Conservation (phyloP, 2,113 vertebrate species). For the Odontophorus gujanensis region DNA sequence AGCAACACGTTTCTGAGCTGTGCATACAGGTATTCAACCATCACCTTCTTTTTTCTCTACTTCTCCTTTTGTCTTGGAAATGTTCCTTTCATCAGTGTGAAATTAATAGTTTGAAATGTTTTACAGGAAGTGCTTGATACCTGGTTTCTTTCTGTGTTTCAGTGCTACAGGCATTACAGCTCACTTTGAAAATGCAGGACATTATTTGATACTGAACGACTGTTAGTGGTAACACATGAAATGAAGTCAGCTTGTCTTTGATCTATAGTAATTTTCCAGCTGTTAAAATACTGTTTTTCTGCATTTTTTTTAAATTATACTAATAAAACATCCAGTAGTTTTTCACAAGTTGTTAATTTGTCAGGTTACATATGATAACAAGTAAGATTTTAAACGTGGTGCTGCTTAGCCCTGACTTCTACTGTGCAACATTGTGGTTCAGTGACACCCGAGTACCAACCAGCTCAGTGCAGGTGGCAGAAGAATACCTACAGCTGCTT, state of each 20-base stretch:
- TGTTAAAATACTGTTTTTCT: neutral
- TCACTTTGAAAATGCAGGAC: rapidly evolving
- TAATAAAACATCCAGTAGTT: neutral
- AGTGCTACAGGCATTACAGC: neutral
- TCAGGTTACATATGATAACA: neutral
- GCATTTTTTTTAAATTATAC: neutral
- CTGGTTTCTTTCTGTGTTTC: neutral
- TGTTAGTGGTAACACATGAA: neutral
- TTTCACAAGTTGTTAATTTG: neutral
- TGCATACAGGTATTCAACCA: rapidly evolving
- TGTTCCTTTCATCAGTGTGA: neutral
- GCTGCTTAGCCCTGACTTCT: neutral
- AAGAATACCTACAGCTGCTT: neutral
- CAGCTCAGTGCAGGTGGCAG: neutral
- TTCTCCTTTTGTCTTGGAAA: neutral
- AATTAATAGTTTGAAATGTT: neutral
- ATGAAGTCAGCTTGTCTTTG: neutral
- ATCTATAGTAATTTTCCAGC: neutral
- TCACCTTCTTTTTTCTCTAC: neutral
- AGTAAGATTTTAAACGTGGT: neutral
- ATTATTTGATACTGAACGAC: neutral
- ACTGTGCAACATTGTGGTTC: neutral
- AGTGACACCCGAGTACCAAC: rapidly evolving
- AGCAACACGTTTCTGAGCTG: neutral
- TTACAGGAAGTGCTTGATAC: neutral